Conservation (phyloP, 2,797 vertebrate species). For the Miichthys miiuy region DNA sequence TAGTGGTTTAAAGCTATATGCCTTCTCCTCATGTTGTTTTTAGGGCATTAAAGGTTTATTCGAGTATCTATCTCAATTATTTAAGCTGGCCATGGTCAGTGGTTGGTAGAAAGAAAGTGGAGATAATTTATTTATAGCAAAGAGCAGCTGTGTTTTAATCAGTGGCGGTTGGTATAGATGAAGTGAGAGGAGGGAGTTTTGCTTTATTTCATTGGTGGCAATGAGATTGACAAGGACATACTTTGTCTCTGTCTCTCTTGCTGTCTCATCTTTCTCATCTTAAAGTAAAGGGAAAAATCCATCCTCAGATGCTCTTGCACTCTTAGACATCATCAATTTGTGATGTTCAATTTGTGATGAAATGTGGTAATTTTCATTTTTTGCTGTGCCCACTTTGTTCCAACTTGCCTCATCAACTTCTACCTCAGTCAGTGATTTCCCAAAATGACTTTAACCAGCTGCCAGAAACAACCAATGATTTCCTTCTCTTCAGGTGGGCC, state of each 20-base stretch:
- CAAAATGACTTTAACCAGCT: slow-evolving; percentile 53
- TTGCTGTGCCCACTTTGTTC: slow-evolving; percentile 42
- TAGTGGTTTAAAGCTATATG: slow-evolving; percentile 13
- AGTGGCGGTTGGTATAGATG: slow-evolving; percentile 26
- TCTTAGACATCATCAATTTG: slow-evolving; percentile 33
- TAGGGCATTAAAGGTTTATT: slow-evolving; percentile 56
- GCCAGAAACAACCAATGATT: slow-evolving; percentile 25
- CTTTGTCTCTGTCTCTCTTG: slow-evolving; percentile 18
- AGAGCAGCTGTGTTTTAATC: slow-evolving; percentile 51
- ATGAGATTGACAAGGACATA: slow-evolving; percentile 23
- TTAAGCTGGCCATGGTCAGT: slow-evolving; percentile 52
- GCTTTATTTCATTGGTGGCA: slow-evolving; percentile 29
- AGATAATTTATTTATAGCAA: slow-evolving; percentile 60
- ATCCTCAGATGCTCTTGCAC: slow-evolving; percentile 29
- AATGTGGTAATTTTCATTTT: slow-evolving; percentile 33
- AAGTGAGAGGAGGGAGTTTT: slow-evolving; percentile 15
- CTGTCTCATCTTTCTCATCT: slow-evolving; percentile 1
- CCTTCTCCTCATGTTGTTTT: slow-evolving; percentile 20
- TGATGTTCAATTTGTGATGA: slow-evolving; percentile 44
- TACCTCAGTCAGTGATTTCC: slow-evolving; percentile 54
- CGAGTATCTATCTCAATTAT: slow-evolving; percentile 57
- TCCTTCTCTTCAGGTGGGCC: slow-evolving; percentile 27
- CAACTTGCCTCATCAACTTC: slow-evolving; percentile 57
- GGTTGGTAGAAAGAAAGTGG: slow-evolving; percentile 18
- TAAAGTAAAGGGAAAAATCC: slow-evolving; percentile 12